Percentiles rank a stretch among this genome's conserved stretches.
Conservation (phyloP, 2,797 vertebrate species). For the Crypturellus tataupa region DNA sequence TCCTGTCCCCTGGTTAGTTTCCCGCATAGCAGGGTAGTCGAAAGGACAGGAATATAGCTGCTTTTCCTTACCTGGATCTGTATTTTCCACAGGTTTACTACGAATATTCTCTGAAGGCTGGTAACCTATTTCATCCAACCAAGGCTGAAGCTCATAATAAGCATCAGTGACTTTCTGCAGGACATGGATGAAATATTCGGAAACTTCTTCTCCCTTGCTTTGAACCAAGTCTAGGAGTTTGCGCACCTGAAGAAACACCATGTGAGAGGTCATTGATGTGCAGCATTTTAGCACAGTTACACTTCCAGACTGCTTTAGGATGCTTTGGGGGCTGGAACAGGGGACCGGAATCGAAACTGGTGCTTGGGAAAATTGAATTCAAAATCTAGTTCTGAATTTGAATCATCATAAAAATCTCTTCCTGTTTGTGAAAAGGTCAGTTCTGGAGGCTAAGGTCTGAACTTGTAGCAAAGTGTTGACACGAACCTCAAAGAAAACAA, state of each 20-base stretch:
- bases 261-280: neutral
- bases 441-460: neutral
- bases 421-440: neutral
- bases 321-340: neutral
- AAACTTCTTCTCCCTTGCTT: slow-evolving; percentile 94
- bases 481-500: neutral
- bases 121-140: slow-evolving; percentile 88
- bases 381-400: neutral
- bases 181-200: slow-evolving; percentile 88
- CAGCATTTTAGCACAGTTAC: neutral
- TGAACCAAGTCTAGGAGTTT: slow-evolving; percentile 93
- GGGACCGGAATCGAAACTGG: neutral
- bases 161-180: slow-evolving; percentile 89
- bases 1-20: neutral
- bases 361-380: neutral
- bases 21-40: neutral
- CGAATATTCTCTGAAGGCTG: slow-evolving; percentile 79
- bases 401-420: neutral
- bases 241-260: slow-evolving; percentile 85
- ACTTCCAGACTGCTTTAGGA: neutral
- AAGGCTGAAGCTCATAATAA: slow-evolving; percentile 90
- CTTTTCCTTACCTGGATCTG: slow-evolving; percentile 89
- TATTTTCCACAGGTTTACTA: slow-evolving; percentile 87
- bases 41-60: neutral
- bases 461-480: neutral